A percentile compares a stretch with the other conserved stretches of the same genome.
Conservation (phyloP, 2,113 vertebrate species). For the Coturnix japonica region DNA sequence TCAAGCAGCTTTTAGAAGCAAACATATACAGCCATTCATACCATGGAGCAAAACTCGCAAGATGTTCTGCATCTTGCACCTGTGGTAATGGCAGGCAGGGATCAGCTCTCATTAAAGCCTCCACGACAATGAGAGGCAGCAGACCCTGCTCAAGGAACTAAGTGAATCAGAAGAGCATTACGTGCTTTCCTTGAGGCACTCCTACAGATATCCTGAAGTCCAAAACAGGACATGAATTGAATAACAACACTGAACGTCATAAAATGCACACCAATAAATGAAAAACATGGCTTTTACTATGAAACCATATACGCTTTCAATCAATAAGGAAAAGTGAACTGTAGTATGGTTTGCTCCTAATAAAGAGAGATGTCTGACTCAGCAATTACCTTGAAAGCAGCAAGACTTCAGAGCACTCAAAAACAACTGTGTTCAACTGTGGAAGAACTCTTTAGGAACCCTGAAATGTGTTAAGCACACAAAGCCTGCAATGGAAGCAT, state of each 20-base stretch:
- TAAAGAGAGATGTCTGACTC: background rate
- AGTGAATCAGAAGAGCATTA: background rate
- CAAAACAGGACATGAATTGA: background rate
- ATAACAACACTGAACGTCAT: background rate
- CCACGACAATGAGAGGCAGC: background rate
- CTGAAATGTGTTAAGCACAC: background rate
- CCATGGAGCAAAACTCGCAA: fast-evolving
- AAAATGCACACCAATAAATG: background rate
- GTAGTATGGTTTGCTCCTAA: background rate
- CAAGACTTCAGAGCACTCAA: background rate
- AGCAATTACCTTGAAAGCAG: background rate
- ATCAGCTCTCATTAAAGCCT: background rate
- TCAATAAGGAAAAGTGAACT: background rate
- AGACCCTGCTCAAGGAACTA: background rate
- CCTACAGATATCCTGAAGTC: background rate
- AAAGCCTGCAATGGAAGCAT: fast-evolving
- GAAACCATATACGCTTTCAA: background rate
- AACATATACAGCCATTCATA: background rate
- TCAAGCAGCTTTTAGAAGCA: background rate
- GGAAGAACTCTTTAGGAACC: background rate
- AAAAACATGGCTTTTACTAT: background rate
- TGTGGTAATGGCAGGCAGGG: background rate
- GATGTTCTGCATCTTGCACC: background rate
- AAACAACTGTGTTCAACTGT: background rate
- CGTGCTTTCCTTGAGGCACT: background rate